Evolutionary conservation across 2,888 invertebrate species (phyloP), one percentile per base, ranked within the genome.

Genomic region (Philereme transversata): DNA sequence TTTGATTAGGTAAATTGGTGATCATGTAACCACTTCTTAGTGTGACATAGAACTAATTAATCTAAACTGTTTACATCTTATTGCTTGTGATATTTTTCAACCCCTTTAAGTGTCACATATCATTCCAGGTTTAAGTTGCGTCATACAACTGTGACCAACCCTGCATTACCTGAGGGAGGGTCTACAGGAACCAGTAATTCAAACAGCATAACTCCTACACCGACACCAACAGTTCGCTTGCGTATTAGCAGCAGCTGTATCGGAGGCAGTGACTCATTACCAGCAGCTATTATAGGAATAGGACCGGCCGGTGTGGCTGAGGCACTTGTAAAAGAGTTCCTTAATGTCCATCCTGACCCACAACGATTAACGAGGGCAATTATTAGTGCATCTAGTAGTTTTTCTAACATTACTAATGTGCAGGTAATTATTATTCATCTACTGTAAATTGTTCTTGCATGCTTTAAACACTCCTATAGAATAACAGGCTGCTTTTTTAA

Each of bases 311-410:
- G 88, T 10, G 91, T 80, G 11, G 88, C 88, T 10, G 90, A 90
- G 64, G 79, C 83, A 33, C 75, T 92, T 41, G 88, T 82, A 4
- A 88, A 87, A 58, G 92, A 89, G 74, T 84, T 93, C 80, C 87
- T 88, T 67, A 92, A 71, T 84, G 87, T 83, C 64, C 93, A 84
- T 59, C 83, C 89, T 4, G 93, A 91, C 58, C 93, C 94, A 60
- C 93, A 94, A 70, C 88, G 88, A 58, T 83, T 93, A 69, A 87
- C 92, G 5, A 80, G 93, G 51, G 93, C 93, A 48, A 88, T 93
- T 67, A 88, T 93, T 51, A 90, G 93, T 9, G 91, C 94, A 57
- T 90, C 94, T 44, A 91, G 92, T 74, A 94, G 92, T 71, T 90
- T 90, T 69, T 82, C 91, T 46, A 90, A 87, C 78, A 79, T 84